phyloP scores from a whole-genome alignment of 2,113 vertebrate species.

The Vulpes ferrilata region DNA sequence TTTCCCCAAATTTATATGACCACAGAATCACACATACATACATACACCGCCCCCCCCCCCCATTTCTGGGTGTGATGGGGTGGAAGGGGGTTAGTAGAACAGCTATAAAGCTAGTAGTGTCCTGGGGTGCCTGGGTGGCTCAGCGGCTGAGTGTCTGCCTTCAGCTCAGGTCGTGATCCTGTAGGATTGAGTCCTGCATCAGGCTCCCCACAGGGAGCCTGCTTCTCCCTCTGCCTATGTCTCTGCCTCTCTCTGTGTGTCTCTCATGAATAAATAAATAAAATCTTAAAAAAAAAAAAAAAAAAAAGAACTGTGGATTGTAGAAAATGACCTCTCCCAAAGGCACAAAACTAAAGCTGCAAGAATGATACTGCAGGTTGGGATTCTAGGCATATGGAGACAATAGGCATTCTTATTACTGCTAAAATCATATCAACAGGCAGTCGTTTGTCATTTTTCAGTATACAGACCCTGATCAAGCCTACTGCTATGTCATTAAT shows the following conservation, averaged over 20 bases:
- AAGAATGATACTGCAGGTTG: background rate
- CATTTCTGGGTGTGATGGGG: background rate
- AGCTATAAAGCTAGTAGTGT: background rate
- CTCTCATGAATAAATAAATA: too few species aligned
- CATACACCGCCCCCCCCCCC: background rate
- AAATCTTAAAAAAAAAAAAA: too few species aligned
- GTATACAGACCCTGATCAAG: background rate
- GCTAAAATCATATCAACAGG: background rate
- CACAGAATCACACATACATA: background rate
- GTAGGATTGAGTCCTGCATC: too few species aligned
- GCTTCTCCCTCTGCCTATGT: too few species aligned
- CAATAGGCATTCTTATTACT: background rate
- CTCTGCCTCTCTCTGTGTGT: too few species aligned
- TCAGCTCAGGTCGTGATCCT: too few species aligned
- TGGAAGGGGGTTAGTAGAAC: background rate
- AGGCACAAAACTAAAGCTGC: conserved; percentile 52
- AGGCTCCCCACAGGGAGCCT: too few species aligned
- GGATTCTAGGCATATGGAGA: background rate
- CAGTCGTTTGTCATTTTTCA: background rate
- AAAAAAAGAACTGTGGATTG: background rate
- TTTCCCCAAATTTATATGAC: background rate
- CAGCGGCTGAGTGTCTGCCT: too few species aligned
- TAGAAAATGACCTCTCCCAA: background rate
- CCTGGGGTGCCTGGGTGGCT: too few species aligned
- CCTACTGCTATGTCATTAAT: background rate